Evolutionary conservation across 2,113 vertebrate genomes (phyloP), one percentile per base, ranked within the genome.

Genomic region (Andinoacara biseriatus): DNA sequence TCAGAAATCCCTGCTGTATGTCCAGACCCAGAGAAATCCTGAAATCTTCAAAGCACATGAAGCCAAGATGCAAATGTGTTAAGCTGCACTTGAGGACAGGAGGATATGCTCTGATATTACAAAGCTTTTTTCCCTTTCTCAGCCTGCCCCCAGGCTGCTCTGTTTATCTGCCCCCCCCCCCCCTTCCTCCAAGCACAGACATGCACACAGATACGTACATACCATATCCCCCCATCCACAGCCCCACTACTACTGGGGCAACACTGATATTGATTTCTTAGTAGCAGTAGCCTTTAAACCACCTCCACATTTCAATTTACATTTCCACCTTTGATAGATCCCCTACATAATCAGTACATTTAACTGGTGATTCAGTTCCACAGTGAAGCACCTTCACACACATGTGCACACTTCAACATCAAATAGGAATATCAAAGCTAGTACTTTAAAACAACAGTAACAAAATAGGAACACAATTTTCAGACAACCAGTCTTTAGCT

Each of bases 31-130:
- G 29, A 86, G 61, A 89, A 88, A 86, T 87, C 79, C 65, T 76
- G 84, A 29, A 88, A 93, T 91, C 91, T 94, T 95, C 92, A 95
- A 95, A 95, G 93, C 84, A 60, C 74, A 86, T 60, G 81, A 67
- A 83, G 86, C 84, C 81, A n/a, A 85, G 87, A 94, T 93, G 89
- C 90, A 90, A 92, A 93, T 94, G 83, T 85, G 58, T 58, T 92
- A 94, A 94, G 89, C 89, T 91, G 67, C 87, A 89, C 91, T 93
- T 87, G 82, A 88, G 93, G 93, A 94, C 86, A 92, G 83, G 35
- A 85, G 82, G 80, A 85, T 83, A 82, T 84, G 80, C 85, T 91
- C 56, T 76, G 78, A 90, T 91, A 86, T 93, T 94, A 90, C 85
- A 88, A 90, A 93, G 86, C 69, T 81, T 83, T 79, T 60, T 81